Percentiles rank a stretch among this genome's conserved stretches.
Evolutionary conservation across 2,113 vertebrate genomes (phyloP).

Genomic region (Colius striatus): DNA sequence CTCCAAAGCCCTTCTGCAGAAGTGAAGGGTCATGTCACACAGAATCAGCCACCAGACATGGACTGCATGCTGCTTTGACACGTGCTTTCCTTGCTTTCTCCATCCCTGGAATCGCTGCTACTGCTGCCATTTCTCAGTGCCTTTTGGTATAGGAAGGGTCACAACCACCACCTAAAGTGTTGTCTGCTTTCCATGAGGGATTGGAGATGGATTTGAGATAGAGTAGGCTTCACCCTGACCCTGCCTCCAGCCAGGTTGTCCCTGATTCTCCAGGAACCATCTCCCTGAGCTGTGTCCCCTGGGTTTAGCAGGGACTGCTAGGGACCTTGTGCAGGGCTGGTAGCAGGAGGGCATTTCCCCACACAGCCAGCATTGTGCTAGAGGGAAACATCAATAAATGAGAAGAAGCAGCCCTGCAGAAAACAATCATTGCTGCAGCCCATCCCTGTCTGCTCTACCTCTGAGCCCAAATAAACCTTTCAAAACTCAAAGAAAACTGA

Average conservation of each 20-base stretch:
- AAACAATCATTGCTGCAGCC: background rate
- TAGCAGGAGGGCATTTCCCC: background rate
- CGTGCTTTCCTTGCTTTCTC: background rate
- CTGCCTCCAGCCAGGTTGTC: background rate
- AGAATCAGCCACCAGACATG: background rate
- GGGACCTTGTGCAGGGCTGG: background rate
- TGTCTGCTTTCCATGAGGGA: background rate
- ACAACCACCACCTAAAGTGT: rapidly evolving
- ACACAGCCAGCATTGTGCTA: rapidly evolving
- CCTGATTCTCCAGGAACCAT: background rate
- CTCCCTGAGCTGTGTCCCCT: background rate
- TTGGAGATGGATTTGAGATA: background rate
- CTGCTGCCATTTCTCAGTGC: rapidly evolving
- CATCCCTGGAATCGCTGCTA: background rate
- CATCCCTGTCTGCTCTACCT: background rate
- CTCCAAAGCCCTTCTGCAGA: background rate
- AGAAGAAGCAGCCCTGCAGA: background rate
- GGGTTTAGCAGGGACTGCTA: background rate
- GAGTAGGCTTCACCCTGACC: background rate
- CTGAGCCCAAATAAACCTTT: background rate
- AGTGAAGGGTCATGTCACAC: rapidly evolving
- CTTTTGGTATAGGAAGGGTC: background rate
- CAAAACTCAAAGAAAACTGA: rapidly evolving
- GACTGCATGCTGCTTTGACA: background rate
- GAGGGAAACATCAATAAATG: background rate